A percentile compares a stretch with the other conserved stretches of the same genome.
Evolutionary conservation across 1,140 invertebrate genomes (phyloP).

Genomic region (Nymphalis io): DNA sequence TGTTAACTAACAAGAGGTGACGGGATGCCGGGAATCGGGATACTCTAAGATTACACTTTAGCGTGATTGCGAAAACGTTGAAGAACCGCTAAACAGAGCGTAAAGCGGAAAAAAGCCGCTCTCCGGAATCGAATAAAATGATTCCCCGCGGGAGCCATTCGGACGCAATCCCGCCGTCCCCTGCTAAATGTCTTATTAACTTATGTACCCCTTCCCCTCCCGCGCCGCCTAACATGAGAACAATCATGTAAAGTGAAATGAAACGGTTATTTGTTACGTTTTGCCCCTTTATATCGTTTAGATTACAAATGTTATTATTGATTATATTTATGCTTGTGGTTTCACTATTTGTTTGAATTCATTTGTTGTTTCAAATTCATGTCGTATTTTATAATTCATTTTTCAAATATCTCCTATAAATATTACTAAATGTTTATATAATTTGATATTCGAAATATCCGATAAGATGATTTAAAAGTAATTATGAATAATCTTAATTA

Average conservation of each 20-base stretch:
- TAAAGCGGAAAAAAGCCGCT: conserved; percentile 77
- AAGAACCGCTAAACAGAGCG: conserved; percentile 75
- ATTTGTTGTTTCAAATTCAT: background rate
- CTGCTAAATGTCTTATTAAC: conserved; percentile 80
- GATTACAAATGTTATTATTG: conserved; percentile 65
- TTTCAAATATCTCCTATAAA: too few species aligned
- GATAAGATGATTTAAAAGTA: too few species aligned
- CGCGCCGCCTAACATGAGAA: conserved; percentile 67
- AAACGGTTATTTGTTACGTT: conserved; percentile 80
- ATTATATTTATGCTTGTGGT: conserved; percentile 52
- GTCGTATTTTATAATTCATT: too few species aligned
- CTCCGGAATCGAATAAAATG: conserved; percentile 81
- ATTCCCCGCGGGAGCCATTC: conserved; percentile 81
- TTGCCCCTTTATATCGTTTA: conserved; percentile 62
- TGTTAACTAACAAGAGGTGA: conserved; percentile 52
- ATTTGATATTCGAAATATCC: too few species aligned
- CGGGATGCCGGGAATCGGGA: conserved; percentile 34
- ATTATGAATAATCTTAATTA: too few species aligned
- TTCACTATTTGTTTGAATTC: conserved; percentile 18
- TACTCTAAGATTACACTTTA: conserved; percentile 46
- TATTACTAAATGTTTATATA: too few species aligned
- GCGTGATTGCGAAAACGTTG: conserved; percentile 60
- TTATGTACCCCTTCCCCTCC: conserved; percentile 64
- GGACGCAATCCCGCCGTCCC: conserved; percentile 78
- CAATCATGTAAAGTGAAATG: conserved; percentile 81